Conservation (phyloP, 2,113 vertebrate species). For the Xyrauchen texanus region DNA sequence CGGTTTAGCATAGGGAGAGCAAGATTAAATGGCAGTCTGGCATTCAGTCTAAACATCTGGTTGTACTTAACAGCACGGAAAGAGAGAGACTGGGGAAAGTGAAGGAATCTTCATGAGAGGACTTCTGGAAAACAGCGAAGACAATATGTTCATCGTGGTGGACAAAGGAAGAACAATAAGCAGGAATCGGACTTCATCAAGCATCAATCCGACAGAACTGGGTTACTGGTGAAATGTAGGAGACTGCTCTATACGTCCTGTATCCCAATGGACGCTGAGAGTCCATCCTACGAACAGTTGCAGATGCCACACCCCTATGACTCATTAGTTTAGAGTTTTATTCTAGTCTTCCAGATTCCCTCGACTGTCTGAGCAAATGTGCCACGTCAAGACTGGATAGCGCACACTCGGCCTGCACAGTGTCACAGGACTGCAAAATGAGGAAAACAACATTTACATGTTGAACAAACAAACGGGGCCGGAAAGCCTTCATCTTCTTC, state of each 20-base stretch:
- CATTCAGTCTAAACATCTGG: slow-evolving; percentile 99
- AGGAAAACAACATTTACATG: too few relatives aligned
- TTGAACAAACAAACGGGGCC: too few relatives aligned
- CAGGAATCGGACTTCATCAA: slow-evolving; percentile 13
- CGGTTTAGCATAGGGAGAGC: slow-evolving; percentile 65
- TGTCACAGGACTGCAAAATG: slow-evolving; percentile 28
- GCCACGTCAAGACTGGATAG: slow-evolving; percentile 96
- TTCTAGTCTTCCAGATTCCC: too few relatives aligned
- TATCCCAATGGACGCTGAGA: slow-evolving; percentile 79
- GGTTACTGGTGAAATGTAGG: slow-evolving; percentile 74
- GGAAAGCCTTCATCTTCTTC: too few relatives aligned
- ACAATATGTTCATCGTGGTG: slow-evolving; percentile 27
- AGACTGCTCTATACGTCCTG: slow-evolving; percentile 94
- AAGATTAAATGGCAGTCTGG: slow-evolving; percentile 96
- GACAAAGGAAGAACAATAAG: too few relatives aligned
- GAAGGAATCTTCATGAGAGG: background rate
- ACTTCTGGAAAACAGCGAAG: slow-evolving; percentile 52
- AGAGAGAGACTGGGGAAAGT: slow-evolving; percentile 10
- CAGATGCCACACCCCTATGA: too few relatives aligned
- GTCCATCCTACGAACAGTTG: too few relatives aligned
- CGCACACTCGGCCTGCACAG: slow-evolving; percentile 74
- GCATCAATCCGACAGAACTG: slow-evolving; percentile 2
- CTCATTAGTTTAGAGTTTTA: too few relatives aligned
- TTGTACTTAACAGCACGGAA: slow-evolving; percentile 89
- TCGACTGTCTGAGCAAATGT: slow-evolving; percentile 74